phyloP scores from a whole-genome alignment of 2,888 invertebrate genomes.

The Torymus auratus region DNA sequence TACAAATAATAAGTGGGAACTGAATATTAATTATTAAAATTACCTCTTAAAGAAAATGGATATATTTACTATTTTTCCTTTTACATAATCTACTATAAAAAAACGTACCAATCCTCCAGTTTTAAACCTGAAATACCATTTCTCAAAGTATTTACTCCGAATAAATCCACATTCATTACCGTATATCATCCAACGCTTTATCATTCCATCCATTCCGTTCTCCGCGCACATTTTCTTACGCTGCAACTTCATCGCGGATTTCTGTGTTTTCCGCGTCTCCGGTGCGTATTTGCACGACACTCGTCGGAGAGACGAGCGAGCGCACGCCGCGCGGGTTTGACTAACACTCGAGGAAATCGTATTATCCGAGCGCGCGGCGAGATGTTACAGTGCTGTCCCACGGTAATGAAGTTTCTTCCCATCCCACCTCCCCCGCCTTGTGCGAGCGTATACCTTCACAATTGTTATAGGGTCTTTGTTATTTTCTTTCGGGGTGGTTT shows the following conservation, averaged over 20 bases:
- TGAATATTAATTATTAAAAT: too few species aligned
- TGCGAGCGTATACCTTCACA: not conserved
- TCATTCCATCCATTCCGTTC: not conserved
- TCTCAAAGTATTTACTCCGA: not conserved
- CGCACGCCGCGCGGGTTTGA: conserved; percentile 64
- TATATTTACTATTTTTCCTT: too few species aligned
- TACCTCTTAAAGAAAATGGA: too few species aligned
- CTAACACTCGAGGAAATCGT: conserved; percentile 68
- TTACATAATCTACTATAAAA: too few species aligned
- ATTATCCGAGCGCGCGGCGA: conserved; percentile 64
- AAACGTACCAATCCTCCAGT: too few species aligned
- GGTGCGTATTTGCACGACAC: conserved; percentile 67
- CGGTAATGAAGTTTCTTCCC: conserved; percentile 44
- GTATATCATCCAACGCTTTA: not conserved
- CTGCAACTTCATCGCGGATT: too few species aligned
- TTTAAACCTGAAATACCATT: too few species aligned
- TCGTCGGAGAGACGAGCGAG: conserved; percentile 60
- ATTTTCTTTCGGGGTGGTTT: not conserved
- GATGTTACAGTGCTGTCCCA: conserved; percentile 1
- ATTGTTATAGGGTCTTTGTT: not conserved
- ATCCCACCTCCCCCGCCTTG: not conserved
- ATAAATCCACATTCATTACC: not conserved
- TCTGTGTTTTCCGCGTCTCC: conserved; percentile 50
- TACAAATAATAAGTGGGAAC: too few species aligned
- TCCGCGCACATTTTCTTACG: conserved; percentile 39